These are phyloP conservation scores for Teleiodes luculella DNA, from an alignment of 2,888 invertebrate genomes.

Conservation along the genomic window DNA sequence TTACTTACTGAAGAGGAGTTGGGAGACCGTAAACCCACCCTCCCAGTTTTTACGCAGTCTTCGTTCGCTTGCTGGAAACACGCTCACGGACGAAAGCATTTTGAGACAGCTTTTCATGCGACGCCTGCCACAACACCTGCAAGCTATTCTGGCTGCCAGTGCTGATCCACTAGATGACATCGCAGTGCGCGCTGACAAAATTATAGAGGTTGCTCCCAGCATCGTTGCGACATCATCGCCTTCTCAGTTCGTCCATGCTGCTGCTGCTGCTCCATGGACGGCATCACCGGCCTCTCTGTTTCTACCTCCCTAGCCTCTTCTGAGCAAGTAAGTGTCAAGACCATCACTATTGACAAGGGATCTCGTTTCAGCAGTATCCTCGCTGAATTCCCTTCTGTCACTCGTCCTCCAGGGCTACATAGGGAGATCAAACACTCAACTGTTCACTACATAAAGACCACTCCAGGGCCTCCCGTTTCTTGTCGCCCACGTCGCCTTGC, in stretches of 20 bases:
- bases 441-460: constrained; percentile 22
- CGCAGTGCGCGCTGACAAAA: no score
- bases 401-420: constrained; percentile 2
- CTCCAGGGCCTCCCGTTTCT: constrained; percentile 22
- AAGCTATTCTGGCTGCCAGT: constrained; percentile 16
- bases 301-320: constrained; percentile 3
- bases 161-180: no score
- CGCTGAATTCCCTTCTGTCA: constrained; percentile 12
- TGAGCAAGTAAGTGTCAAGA: constrained; percentile 11
- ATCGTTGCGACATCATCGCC: constrained; percentile 15
- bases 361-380: constrained; percentile 6
- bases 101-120: not conserved
- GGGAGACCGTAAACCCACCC: not conserved
- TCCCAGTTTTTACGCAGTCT: not conserved
- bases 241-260: not conserved
- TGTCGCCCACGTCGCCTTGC: constrained; percentile 29
- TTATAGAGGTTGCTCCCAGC: no score
- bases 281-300: constrained; percentile 11
- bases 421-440: constrained; percentile 18
- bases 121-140: not conserved
- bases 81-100: not conserved
- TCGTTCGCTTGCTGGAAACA: not conserved
- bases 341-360: not conserved
- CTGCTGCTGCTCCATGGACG: constrained; percentile 14
- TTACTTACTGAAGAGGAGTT: constrained; percentile 5